Conservation (phyloP, 2,888 invertebrate species). For the Ophion ellenae region DNA sequence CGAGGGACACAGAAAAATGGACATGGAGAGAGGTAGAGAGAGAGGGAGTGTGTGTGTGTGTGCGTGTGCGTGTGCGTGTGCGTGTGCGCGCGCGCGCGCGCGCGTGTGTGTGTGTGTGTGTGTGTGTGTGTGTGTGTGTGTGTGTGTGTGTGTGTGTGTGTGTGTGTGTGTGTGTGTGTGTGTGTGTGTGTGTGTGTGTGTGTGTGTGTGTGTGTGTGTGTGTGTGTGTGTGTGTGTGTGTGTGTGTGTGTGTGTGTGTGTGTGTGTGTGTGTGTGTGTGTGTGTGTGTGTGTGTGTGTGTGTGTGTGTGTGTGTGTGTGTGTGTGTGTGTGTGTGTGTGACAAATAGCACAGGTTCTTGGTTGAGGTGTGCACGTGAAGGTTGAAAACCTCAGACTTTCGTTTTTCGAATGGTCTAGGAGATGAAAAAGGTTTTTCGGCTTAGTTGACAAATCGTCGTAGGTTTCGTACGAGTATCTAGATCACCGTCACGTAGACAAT, state of each 20-base stretch:
- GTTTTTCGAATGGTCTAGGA: background rate
- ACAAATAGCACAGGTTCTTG: slow-evolving; percentile 48
- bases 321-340: background rate
- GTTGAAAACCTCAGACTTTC: slow-evolving; percentile 6
- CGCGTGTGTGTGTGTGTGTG: no score
- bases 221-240: background rate
- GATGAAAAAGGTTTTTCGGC: slow-evolving; percentile 31
- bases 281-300: background rate
- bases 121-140: background rate
- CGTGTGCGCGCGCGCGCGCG: no score
- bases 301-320: background rate
- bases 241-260: background rate
- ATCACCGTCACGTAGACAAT: slow-evolving; percentile 2
- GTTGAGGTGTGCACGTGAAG: slow-evolving; percentile 3
- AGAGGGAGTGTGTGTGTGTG: no score
- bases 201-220: background rate
- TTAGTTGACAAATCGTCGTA: slow-evolving; percentile 47
- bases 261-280: background rate
- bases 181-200: background rate
- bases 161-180: background rate
- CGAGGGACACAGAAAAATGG: slow-evolving; percentile 15
- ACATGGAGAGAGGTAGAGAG: no score
- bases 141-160: background rate
- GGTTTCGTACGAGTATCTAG: slow-evolving; percentile 26
- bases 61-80: no score